Conservation (phyloP, 2,113 vertebrate genomes). For the Cervus canadensis region DNA sequence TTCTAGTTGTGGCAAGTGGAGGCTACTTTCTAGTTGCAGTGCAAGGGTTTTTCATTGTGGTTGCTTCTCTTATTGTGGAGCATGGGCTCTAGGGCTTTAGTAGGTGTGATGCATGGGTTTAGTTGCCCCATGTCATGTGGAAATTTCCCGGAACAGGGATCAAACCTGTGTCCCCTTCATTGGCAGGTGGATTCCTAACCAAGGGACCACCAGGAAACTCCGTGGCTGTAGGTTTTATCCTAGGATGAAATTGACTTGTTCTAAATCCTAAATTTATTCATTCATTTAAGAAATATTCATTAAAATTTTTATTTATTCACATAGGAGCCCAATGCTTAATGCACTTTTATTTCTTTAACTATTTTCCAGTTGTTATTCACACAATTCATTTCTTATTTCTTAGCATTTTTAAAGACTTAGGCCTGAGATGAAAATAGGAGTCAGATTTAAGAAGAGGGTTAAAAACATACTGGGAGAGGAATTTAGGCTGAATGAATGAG, state of each 20-base stretch:
- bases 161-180: neutral
- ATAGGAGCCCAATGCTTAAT: neutral
- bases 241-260: neutral
- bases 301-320: neutral
- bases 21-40: neutral
- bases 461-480: neutral
- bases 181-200: neutral
- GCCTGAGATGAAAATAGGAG: neutral
- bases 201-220: neutral
- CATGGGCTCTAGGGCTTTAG: neutral
- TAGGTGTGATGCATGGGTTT: neutral
- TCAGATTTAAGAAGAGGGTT: neutral
- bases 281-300: neutral
- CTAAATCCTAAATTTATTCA: conserved; percentile 15
- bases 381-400: neutral
- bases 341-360: neutral
- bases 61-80: neutral
- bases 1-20: neutral
- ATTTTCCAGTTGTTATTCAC: neutral
- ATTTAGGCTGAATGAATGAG: neutral
- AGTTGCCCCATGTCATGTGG: neutral
- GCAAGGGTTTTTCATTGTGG: neutral
- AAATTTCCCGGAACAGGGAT: neutral
- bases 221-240: neutral
- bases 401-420: neutral